Conservation (phyloP, 2,797 vertebrate genomes). For the Vultur gryphus region DNA sequence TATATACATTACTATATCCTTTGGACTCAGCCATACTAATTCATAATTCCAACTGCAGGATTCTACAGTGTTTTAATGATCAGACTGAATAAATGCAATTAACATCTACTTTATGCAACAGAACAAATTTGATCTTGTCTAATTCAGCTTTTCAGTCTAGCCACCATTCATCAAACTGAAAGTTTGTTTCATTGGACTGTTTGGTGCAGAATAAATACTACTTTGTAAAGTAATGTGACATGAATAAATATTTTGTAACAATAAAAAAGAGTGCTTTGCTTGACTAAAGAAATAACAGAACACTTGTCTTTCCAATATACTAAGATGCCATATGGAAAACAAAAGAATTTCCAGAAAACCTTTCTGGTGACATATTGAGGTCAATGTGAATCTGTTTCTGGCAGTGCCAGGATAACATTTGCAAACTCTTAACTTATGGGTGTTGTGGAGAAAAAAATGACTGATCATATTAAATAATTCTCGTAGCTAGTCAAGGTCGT, state of each 20-base stretch:
- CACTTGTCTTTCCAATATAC: not conserved
- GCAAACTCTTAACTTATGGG: not conserved
- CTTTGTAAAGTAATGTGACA: not conserved
- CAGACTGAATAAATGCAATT: not conserved
- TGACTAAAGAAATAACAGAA: not conserved
- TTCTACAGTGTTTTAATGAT: not conserved
- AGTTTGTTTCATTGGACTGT: not conserved
- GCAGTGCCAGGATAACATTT: not conserved
- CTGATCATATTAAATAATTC: not conserved
- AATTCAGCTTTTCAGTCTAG: not conserved
- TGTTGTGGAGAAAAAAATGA: not conserved
- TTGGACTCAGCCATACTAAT: not conserved
- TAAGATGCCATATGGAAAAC: not conserved
- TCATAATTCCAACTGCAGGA: not conserved
- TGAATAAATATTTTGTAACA: not conserved
- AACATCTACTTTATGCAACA: not conserved
- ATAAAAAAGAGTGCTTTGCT: not conserved
- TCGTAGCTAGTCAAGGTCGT: not conserved
- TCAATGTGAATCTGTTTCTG: not conserved
- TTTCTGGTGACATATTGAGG: slow-evolving; percentile 34
- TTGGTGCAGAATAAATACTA: not conserved
- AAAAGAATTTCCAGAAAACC: slow-evolving; percentile 2
- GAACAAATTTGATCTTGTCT: not conserved
- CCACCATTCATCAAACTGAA: not conserved
- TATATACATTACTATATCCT: not conserved